Base-by-base conservation (phyloP, 1,140 invertebrate genomes). In the Drosophila sproati region DNA sequence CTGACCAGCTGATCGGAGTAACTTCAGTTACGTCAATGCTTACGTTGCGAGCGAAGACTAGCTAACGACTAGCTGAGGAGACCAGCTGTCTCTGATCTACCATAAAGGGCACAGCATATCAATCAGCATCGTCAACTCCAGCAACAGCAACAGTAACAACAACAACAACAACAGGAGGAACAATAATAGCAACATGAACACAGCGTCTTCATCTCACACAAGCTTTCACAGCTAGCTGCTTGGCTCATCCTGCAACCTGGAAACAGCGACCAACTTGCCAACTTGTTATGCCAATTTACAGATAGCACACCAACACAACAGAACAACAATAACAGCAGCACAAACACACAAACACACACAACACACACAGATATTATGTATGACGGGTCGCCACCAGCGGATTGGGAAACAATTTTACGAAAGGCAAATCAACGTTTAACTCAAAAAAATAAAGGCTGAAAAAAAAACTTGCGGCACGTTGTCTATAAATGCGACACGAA, bases 401-500 rank as follows among this genome's bases (percentile, higher is more conserved):
- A 89, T 85, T 73, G 85, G 75, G 85, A 89, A 88, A 88, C 85
- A 88, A 88, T 88, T 88, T 88, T 61, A 52, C 67, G 54, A 61
- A 77, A 73, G 80, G 85, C 80, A 85, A 89, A 89, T 88, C 85
- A 88, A 73, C 85, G 80, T 76, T 85, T 87, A 87, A 68, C 43
- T 74, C 31, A 31, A 52, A 68, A 70, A 54, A 51, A 29, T 7
- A 35, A 59, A 61, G 5, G 8, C 6, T 50, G 8, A 48, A 54
- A 31, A 32, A 64, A 50, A 73, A 78, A 69, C 66, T 60, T 72
- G 83, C 76, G 50, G 83, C 83, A 88, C 83, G 85, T 89, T 88
- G 85, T 83, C 83, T 77, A 78, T 88, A 83, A 88, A 83, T 88
- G 83, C 85, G 80, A 88, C 80, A 83, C 85, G 83, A 88, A 89